phyloP scores from a whole-genome alignment of 1,140 invertebrate species.

The Cepaea nemoralis region DNA sequence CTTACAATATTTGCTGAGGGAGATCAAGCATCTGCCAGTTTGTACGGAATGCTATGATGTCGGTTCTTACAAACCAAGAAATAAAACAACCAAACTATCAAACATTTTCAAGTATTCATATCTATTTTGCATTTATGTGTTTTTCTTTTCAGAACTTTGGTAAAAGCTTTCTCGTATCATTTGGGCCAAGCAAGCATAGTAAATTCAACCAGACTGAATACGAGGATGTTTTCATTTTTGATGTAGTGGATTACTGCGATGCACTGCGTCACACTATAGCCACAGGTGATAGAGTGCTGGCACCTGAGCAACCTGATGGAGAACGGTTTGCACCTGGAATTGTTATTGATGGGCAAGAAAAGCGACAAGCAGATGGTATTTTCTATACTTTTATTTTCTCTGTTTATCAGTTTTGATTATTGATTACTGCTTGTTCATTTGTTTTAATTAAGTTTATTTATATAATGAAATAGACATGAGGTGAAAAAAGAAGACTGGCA shows the following conservation, averaged over 20 bases:
- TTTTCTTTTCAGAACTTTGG: constrained; percentile 58
- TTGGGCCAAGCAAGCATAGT: constrained; percentile 66
- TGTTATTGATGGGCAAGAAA: constrained; percentile 67
- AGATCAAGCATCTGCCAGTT: no score
- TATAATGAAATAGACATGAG: no score
- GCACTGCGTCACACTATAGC: constrained; percentile 62
- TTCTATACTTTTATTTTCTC: no score
- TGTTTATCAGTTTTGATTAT: no score
- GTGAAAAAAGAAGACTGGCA: no score
- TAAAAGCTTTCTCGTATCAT: constrained; percentile 66
- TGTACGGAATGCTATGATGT: no score
- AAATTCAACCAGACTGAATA: constrained; percentile 61
- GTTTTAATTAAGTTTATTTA: no score
- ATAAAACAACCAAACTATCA: no score
- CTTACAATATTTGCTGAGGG: no score
- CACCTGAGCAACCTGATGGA: constrained; percentile 65
- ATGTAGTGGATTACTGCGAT: constrained; percentile 66
- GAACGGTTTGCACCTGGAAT: constrained; percentile 65
- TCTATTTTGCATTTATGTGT: not conserved
- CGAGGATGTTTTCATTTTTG: constrained; percentile 67
- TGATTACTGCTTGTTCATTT: no score
- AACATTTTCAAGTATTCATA: no score
- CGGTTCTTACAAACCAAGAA: no score
- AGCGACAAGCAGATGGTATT: constrained; percentile 7
- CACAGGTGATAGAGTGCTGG: constrained; percentile 64